Evolutionary conservation across 1,140 invertebrate species (phyloP), one percentile per base, ranked within the genome.

Genomic region (Luehdorfia chinensis): DNA sequence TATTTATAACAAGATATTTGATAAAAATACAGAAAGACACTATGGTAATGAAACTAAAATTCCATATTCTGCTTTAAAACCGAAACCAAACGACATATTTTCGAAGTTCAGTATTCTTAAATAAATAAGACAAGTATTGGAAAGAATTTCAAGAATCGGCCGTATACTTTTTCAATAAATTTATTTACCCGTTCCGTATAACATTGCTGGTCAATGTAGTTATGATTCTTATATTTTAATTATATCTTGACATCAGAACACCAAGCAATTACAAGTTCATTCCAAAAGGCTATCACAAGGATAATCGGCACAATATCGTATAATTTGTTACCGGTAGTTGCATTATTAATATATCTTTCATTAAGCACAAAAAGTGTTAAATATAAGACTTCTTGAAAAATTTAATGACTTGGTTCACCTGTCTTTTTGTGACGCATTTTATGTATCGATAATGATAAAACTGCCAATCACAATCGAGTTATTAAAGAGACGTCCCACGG

Each of bases 281-380:
- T 11, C 39, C 27, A 18, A 30, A 30, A n/a, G n/a, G 19, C 23
- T 12, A 15, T 14, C 27, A n/a, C 39, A 43, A 43, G 23, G 39
- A 43, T 43, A 30, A 30, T 25, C n/a, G 14, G 27, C 9, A 14
- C 27, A 30, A 28, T 30, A n/a, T 7, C 14, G 12, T 18, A 30
- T 27, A 43, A 43, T 43, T 43, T 43, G 13, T 25, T n/a, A n/a
- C n/a, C 18, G n/a, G 12, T 31, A 31, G 30, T 11, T 64, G 58
- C 62, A 63, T 68, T 71, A 67, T 67, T 64, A 73, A 76, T 73
- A 72, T 63, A 73, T 63, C 61, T 60, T 63, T 73, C 65, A 69
- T 75, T 71, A 75, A 27, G 62, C 55, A 51, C 52, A 53, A 61
- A 61, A 58, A 56, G 23, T 55, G 61, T 70, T 30, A 12, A 50